These are phyloP conservation scores for Kradibia gibbosae DNA, from an alignment of 1,140 invertebrate species.

Conservation along the genomic window DNA sequence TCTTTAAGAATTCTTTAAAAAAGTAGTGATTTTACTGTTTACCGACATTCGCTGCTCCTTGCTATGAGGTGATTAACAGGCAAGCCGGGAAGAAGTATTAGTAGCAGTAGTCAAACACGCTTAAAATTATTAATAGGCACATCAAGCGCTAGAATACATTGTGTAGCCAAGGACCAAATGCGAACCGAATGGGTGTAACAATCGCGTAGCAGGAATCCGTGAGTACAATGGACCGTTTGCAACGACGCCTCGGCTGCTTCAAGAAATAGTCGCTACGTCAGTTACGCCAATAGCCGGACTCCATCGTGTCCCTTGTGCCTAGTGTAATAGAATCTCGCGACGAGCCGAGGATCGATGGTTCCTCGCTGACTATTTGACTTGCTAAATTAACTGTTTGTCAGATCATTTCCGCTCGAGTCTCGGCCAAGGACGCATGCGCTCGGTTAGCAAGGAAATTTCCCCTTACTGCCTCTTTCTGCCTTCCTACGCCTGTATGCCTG, in stretches of 20 bases:
- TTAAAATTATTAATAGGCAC: neutral
- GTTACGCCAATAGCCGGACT: neutral
- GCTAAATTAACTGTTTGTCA: neutral
- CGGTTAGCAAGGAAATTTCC: neutral
- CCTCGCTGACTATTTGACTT: neutral
- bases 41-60: neutral
- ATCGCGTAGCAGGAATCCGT: neutral
- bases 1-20: too few relatives aligned
- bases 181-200: neutral
- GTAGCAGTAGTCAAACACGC: neutral
- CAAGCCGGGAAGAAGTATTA: neutral
- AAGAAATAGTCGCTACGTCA: neutral
- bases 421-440: neutral
- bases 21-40: too few relatives aligned
- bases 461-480: neutral
- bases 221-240: neutral
- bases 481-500: too few relatives aligned
- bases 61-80: neutral
- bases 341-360: neutral
- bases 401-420: neutral
- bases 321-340: neutral
- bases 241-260: neutral
- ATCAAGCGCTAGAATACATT: neutral
- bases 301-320: neutral
- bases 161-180: neutral